phyloP scores from a whole-genome alignment of 2,113 vertebrate genomes.

The Neopipo cinnamomea region DNA sequence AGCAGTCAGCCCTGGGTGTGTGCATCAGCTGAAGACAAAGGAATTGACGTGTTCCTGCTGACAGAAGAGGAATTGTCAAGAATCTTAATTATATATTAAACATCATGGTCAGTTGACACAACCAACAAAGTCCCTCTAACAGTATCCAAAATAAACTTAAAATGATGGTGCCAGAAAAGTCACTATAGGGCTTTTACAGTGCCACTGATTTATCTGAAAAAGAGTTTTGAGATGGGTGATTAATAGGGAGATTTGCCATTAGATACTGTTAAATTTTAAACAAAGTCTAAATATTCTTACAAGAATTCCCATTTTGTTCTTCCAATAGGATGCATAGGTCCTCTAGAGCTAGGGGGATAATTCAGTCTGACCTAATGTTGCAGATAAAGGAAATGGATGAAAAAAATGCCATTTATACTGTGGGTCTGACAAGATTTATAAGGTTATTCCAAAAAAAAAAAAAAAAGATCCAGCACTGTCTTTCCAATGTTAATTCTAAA shows the following conservation, averaged over 20 bases:
- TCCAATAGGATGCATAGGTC: not conserved
- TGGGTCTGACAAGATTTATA: not conserved
- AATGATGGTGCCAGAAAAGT: not conserved
- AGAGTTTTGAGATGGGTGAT: not conserved
- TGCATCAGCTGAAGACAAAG: not conserved
- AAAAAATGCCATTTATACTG: not conserved
- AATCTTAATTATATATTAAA: slow-evolving; percentile 36
- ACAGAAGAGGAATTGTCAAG: slow-evolving; percentile 14
- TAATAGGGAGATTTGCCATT: not conserved
- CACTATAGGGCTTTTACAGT: not conserved
- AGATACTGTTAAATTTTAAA: not conserved
- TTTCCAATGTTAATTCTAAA: not conserved
- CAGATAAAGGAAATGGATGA: not conserved
- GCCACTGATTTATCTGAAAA: not conserved
- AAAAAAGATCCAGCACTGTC: not conserved
- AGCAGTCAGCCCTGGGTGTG: not conserved
- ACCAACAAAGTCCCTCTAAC: not conserved
- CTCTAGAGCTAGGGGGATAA: not conserved
- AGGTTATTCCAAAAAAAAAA: not conserved
- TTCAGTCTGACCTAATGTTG: not conserved
- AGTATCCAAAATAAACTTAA: not conserved
- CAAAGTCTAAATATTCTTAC: not conserved
- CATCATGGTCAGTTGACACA: not conserved
- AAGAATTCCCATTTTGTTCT: not conserved
- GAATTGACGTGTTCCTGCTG: not conserved